A percentile compares a stretch with the other conserved stretches of the same genome.
These are phyloP conservation scores for Drosophila meridiana DNA, from an alignment of 2,888 invertebrate species.

Conservation along the genomic window DNA sequence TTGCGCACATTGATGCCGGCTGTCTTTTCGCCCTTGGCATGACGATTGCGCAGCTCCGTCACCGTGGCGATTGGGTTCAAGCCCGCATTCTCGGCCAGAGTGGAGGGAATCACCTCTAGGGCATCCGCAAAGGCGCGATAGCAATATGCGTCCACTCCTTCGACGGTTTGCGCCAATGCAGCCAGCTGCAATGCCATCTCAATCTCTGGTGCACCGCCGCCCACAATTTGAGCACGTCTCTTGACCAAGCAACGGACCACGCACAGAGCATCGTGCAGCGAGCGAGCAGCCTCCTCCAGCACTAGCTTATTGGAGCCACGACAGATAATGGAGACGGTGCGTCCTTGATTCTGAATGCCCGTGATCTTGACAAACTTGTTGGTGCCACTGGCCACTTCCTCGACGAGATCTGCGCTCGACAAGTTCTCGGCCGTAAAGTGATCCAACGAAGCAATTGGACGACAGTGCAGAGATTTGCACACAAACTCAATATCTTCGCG, in stretches of 20 bases:
- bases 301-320: constrained; percentile 94
- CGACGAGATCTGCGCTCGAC: constrained; percentile 96
- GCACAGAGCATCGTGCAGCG: constrained; percentile 95
- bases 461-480: constrained; percentile 96
- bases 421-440: constrained; percentile 97
- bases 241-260: constrained; percentile 98
- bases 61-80: constrained; percentile 97
- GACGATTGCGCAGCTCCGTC: constrained; percentile 97
- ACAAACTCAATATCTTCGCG: constrained; percentile 99
- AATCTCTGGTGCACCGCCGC: constrained; percentile 99
- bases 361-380: constrained; percentile 97
- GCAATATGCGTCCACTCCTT: constrained; percentile 98
- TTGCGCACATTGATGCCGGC: constrained; percentile 98
- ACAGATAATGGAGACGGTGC: constrained; percentile 96
- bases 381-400: constrained; percentile 95
- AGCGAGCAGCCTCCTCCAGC: constrained; percentile 95
- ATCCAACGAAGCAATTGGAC: constrained; percentile 99
- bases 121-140: constrained; percentile 98
- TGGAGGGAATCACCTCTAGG: constrained; percentile 96
- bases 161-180: constrained; percentile 92
- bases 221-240: constrained; percentile 95
- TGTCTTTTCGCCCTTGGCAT: constrained; percentile 93
- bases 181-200: constrained; percentile 95
- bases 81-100: constrained; percentile 94
- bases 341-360: constrained; percentile 94